These are phyloP conservation scores for Drosophila malerkotliana DNA, from an alignment of 1,140 invertebrate genomes.

Conservation along the genomic window DNA sequence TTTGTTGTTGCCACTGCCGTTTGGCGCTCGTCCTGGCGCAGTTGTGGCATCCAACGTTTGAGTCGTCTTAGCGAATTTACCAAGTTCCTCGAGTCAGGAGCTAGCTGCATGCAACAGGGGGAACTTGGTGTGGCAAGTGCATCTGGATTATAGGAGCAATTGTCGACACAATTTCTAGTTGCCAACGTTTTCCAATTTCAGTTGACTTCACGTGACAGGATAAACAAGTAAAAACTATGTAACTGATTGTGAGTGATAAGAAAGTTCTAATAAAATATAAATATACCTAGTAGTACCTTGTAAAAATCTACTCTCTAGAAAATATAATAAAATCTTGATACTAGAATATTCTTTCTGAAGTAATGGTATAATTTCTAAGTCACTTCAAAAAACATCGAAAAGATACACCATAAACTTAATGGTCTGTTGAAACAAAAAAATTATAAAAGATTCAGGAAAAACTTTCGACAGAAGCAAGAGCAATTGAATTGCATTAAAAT, in stretches of 20 bases:
- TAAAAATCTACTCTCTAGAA: neutral
- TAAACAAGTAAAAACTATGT: neutral
- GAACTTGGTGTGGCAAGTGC: conserved; percentile 35
- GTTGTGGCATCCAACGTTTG: conserved; percentile 20
- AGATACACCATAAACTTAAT: no score
- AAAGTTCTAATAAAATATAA: no score
- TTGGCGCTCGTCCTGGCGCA: conserved; percentile 10
- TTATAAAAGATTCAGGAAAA: neutral
- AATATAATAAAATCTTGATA: neutral
- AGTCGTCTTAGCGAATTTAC: conserved; percentile 8
- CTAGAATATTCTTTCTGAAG: neutral
- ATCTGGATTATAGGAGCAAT: conserved; percentile 15
- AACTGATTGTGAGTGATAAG: neutral
- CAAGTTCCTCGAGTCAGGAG: neutral
- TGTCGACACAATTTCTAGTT: conserved; percentile 7
- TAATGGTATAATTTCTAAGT: no score
- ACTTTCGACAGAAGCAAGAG: conserved; percentile 15
- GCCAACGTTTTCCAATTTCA: conserved; percentile 5
- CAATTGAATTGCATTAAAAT: conserved; percentile 62
- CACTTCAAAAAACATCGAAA: no score
- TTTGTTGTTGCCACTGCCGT: conserved; percentile 32
- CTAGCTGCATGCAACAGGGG: conserved; percentile 46
- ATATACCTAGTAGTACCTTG: no score
- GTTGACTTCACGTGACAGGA: conserved; percentile 32
- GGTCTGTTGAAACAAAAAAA: neutral